Percentiles rank a stretch among this genome's conserved stretches.
These are phyloP conservation scores for Drosophila paulistorum DNA, from an alignment of 1,140 invertebrate species.

Conservation along the genomic window DNA sequence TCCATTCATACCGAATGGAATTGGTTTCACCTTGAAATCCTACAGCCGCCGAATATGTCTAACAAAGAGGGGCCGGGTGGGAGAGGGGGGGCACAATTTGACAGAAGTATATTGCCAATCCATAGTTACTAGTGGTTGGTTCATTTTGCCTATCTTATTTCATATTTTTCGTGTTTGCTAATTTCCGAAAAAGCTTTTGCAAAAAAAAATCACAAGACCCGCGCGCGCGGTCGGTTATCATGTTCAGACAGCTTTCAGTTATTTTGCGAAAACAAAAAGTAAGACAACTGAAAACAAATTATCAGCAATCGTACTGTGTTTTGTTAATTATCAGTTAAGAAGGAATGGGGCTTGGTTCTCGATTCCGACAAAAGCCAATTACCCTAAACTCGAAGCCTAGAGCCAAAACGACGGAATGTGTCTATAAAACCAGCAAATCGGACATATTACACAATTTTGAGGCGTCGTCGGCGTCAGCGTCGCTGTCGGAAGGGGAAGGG, in stretches of 20 bases:
- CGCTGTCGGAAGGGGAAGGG: conserved; percentile 5
- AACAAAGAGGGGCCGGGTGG: not conserved
- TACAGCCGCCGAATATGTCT: not conserved
- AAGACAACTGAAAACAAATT: conserved; percentile 17
- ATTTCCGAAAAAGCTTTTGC: conserved; percentile 33
- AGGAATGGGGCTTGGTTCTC: not conserved
- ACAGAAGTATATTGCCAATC: not conserved
- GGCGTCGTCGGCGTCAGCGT: conserved; percentile 14
- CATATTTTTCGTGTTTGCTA: conserved; percentile 1
- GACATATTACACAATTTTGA: conserved; percentile 56
- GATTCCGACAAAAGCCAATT: conserved; percentile 8
- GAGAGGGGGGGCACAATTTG: not conserved
- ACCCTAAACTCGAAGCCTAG: not conserved
- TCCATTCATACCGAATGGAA: conserved; percentile 6
- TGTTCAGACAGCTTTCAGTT: conserved; percentile 64
- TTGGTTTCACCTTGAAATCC: conserved; percentile 15
- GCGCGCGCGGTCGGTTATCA: conserved; percentile 57
- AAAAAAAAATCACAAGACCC: conserved; percentile 55
- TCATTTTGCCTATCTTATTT: not conserved
- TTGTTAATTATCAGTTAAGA: conserved; percentile 39
- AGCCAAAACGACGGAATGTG: not conserved
- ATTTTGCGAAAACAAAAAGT: not conserved
- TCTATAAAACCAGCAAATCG: conserved; percentile 17
- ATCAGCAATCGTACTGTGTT: conserved; percentile 44
- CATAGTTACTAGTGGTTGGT: not conserved